Base-by-base conservation (phyloP, 2,113 vertebrate genomes). In the Maccullochella peelii region DNA sequence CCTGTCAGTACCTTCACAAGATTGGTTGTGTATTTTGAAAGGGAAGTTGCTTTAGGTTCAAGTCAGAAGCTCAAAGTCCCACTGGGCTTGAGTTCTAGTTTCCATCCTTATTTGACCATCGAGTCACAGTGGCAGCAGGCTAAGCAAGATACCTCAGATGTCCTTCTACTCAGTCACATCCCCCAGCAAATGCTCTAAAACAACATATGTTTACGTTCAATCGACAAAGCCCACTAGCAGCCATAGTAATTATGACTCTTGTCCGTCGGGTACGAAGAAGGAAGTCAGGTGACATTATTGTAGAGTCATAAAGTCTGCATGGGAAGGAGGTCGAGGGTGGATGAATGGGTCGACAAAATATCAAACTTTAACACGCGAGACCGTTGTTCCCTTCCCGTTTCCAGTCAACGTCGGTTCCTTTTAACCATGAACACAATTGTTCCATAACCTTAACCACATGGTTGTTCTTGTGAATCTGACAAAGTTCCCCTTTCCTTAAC, bases 31-130 rank as follows among this genome's bases (percentile, higher is more conserved):
- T 57, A n/a, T 42, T 59, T 54, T 75, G 2, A 30, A 33, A 25
- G 9, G n/a, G 15, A 59, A 74, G 44, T 68, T 23, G 42, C 33
- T 73, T 54, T 15, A 27, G 9, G 66, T 30, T 55, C 20, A 18
- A 18, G 27, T 36, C 49, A 72, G 50, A 47, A 54, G 25, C 36
- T 52, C 6, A 59, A 36, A 47, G 58, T 80, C 66, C 25, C 30
- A 65, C 33, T 38, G 21, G 73, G 20, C 20, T 42, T 55, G 21
- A 73, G 47, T 27, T 80, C 21, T 52, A 58, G 15, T 74, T 87
- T 25, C 52, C 36, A 47, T 42, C 36, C 27, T 77, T 73, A n/a
- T 82, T 38, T 4, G 50, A 71, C 47, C 6, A 5, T 33, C 4
- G 3, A 30, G 11, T 52, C 6, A 36, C 42, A 20, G 44, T 72